A percentile compares a stretch with the other conserved stretches of the same genome.
These are phyloP conservation scores for Netelia fuscicornis DNA, from an alignment of 2,888 invertebrate species.

Conservation along the genomic window DNA sequence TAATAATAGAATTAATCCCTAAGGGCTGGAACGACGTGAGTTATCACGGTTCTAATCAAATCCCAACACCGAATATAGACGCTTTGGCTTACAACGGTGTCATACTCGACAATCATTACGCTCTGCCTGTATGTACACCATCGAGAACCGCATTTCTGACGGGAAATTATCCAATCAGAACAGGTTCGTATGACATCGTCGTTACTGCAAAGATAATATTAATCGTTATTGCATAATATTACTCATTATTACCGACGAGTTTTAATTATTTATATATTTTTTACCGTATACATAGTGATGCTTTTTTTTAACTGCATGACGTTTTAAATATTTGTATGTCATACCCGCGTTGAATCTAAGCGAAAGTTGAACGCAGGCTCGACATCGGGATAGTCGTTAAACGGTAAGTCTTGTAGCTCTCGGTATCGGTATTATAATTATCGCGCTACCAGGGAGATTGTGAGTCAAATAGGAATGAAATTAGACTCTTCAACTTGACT, in stretches of 20 bases:
- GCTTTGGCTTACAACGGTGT: constrained; percentile 93
- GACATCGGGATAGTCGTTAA: too few relatives aligned
- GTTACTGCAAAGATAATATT: not conserved
- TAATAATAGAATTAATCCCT: not conserved
- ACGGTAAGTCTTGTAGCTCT: too few relatives aligned
- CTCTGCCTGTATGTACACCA: constrained; percentile 93
- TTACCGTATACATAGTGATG: constrained; percentile 7
- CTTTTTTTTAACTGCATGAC: not conserved
- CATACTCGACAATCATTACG: constrained; percentile 94
- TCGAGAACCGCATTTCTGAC: constrained; percentile 93
- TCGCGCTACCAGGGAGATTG: not conserved
- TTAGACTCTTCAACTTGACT: not conserved
- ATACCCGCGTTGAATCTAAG: not conserved
- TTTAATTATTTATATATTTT: constrained; percentile 37
- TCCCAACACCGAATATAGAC: constrained; percentile 96
- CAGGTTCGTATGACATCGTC: constrained; percentile 72
- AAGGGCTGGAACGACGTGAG: constrained; percentile 96
- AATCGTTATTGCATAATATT: too few relatives aligned
- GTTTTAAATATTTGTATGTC: constrained; percentile 3
- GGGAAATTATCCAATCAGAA: constrained; percentile 94
- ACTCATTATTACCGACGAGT: too few relatives aligned
- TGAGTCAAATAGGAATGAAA: not conserved
- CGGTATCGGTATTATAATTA: not conserved
- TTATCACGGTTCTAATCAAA: constrained; percentile 94
- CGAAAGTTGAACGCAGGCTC: too few relatives aligned